Percentiles rank a stretch among this genome's conserved stretches.
Evolutionary conservation across 30 jellyfish, hydroid and myxozoan species (phyloP).

Genomic region (Aurelia sp.): DNA sequence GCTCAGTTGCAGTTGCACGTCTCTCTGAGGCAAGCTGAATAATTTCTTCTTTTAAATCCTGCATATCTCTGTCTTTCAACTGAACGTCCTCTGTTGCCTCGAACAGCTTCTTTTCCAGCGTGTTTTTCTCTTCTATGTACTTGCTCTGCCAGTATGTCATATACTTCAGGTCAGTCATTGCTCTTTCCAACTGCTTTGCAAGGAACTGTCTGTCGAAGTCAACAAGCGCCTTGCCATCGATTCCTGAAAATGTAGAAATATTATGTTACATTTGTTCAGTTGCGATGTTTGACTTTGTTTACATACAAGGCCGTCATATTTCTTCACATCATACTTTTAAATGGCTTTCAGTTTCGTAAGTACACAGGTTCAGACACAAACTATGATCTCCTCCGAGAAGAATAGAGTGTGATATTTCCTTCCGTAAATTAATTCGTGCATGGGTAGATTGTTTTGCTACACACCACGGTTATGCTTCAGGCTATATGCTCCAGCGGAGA

Average conservation of each 20-base stretch:
- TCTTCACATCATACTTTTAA: too few relatives aligned
- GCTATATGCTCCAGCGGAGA: too few relatives aligned
- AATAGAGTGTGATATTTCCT: too few relatives aligned
- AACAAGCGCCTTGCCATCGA: constrained; percentile 78
- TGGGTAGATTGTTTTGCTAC: too few relatives aligned
- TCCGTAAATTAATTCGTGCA: too few relatives aligned
- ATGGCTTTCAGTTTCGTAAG: too few relatives aligned
- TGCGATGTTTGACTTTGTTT: too few relatives aligned
- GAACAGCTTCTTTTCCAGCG: constrained; percentile 64
- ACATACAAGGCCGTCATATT: too few relatives aligned
- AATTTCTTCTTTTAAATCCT: constrained; percentile 52
- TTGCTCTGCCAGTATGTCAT: constrained; percentile 73
- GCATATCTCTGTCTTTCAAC: constrained; percentile 45
- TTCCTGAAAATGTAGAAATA: constrained; percentile 38
- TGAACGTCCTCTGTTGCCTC: constrained; percentile 65
- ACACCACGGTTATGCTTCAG: too few relatives aligned
- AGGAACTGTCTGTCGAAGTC: constrained; percentile 86
- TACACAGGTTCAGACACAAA: too few relatives aligned
- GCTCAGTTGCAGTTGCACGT: constrained; percentile 45
- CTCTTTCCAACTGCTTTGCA: constrained; percentile 81
- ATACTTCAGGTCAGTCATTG: constrained; percentile 64
- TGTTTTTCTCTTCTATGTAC: constrained; percentile 69
- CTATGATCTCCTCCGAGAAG: too few relatives aligned
- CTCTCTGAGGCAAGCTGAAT: constrained; percentile 33
- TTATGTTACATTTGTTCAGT: too few relatives aligned